phyloP scores from a whole-genome alignment of 2,888 invertebrate genomes.

The Drymonia ruficornis region DNA sequence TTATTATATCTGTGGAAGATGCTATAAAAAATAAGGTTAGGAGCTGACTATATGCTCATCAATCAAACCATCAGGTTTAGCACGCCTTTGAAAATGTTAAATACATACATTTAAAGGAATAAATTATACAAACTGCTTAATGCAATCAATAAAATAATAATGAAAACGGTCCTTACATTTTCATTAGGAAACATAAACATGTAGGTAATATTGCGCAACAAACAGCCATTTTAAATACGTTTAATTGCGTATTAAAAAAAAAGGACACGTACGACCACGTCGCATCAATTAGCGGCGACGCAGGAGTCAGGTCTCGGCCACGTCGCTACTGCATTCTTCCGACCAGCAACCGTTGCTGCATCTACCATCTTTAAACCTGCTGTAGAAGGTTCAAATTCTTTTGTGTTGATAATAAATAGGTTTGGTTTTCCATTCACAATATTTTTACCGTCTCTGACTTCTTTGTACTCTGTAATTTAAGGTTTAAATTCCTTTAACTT shows the following conservation, averaged over 20 bases:
- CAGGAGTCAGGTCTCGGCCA: background rate
- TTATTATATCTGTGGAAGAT: too few relatives aligned
- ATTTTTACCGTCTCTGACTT: background rate
- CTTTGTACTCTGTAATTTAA: background rate
- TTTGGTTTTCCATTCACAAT: background rate
- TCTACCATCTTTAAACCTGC: background rate
- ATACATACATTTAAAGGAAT: too few relatives aligned
- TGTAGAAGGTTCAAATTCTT: background rate
- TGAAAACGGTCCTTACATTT: background rate
- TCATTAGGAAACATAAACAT: background rate
- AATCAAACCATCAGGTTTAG: too few relatives aligned
- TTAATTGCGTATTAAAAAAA: background rate
- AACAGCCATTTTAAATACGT: slow-evolving; percentile 1
- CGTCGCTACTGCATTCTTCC: background rate
- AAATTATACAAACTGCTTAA: too few relatives aligned
- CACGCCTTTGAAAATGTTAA: too few relatives aligned
- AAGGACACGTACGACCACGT: background rate
- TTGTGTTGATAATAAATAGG: background rate
- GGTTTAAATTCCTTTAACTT: background rate
- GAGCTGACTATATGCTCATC: too few relatives aligned
- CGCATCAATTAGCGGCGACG: background rate
- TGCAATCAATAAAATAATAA: background rate
- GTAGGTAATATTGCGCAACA: background rate
- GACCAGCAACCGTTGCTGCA: background rate
- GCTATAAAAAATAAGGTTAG: too few relatives aligned